phyloP scores from a whole-genome alignment of 2,797 vertebrate species.

The Falco novaeseelandiae region DNA sequence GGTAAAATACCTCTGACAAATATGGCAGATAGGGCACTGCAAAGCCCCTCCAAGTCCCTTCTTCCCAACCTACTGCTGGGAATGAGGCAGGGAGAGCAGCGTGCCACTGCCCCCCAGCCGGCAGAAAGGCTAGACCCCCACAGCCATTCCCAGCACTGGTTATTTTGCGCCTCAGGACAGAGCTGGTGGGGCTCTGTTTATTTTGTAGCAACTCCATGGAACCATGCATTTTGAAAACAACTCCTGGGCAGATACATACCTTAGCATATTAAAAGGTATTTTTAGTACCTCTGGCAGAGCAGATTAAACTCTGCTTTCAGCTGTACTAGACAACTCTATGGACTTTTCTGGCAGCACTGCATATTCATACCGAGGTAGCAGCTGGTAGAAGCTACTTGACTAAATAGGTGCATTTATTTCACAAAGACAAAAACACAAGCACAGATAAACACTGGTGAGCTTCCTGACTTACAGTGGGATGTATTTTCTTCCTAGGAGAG shows the following conservation, averaged over 20 bases:
- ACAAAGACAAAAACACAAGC: background rate
- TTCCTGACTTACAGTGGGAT: background rate
- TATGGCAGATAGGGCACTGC: background rate
- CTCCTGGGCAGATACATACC: background rate
- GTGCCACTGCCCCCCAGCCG: fast-evolving
- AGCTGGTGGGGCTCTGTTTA: background rate
- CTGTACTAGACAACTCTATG: background rate
- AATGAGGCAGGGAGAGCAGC: background rate
- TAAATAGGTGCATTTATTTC: background rate
- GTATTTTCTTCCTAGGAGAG: background rate
- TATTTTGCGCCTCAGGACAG: fast-evolving
- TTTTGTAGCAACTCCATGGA: background rate
- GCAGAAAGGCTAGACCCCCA: background rate
- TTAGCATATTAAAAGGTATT: conserved; percentile 14
- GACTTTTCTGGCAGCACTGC: background rate
- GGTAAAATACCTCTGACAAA: background rate
- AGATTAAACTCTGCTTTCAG: background rate
- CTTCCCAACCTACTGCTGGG: background rate
- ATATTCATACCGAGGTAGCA: fast-evolving
- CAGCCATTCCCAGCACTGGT: background rate
- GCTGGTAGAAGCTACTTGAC: background rate
- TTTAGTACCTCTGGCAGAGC: conserved; percentile 12
- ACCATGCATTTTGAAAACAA: background rate
- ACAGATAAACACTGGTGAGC: background rate
- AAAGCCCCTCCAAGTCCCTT: background rate